Conservation (phyloP, 2,888 invertebrate genomes). For the Idaea straminata region DNA sequence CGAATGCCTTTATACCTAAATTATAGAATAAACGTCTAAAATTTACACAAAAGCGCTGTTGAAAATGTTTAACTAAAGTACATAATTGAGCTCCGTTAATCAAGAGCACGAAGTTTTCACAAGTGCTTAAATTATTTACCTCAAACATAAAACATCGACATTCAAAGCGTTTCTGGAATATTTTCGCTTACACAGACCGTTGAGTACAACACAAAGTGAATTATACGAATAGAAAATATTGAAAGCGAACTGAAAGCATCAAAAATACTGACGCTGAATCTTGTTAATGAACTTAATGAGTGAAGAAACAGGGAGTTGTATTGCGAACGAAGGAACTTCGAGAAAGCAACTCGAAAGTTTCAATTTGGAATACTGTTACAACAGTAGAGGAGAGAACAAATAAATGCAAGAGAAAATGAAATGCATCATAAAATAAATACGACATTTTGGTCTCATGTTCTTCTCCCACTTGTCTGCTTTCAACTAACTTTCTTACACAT, state of each 20-base stretch:
- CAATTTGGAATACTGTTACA: slow-evolving; percentile 60
- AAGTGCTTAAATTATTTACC: slow-evolving; percentile 75
- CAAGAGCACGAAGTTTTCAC: slow-evolving; percentile 73
- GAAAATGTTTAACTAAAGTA: slow-evolving; percentile 67
- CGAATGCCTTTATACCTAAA: slow-evolving; percentile 31
- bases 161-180: slow-evolving; percentile 72
- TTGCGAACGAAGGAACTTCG: slow-evolving; percentile 55
- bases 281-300: slow-evolving; percentile 76
- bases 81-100: slow-evolving; percentile 75
- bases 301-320: slow-evolving; percentile 61
- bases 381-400: slow-evolving; percentile 45
- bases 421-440: slow-evolving; percentile 57
- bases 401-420: slow-evolving; percentile 47
- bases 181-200: slow-evolving; percentile 68
- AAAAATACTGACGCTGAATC: slow-evolving; percentile 70
- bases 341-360: slow-evolving; percentile 64
- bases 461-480: slow-evolving; percentile 11
- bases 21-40: slow-evolving; percentile 53
- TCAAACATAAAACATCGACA: slow-evolving; percentile 74
- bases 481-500: slow-evolving; percentile 11
- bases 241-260: slow-evolving; percentile 62
- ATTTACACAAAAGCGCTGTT: slow-evolving; percentile 60
- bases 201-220: slow-evolving; percentile 60
- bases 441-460: slow-evolving; percentile 15
- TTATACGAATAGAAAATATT: slow-evolving; percentile 70